Evolutionary conservation across 2,888 invertebrate genomes (phyloP).

Genomic region (Carcina quercana): DNA sequence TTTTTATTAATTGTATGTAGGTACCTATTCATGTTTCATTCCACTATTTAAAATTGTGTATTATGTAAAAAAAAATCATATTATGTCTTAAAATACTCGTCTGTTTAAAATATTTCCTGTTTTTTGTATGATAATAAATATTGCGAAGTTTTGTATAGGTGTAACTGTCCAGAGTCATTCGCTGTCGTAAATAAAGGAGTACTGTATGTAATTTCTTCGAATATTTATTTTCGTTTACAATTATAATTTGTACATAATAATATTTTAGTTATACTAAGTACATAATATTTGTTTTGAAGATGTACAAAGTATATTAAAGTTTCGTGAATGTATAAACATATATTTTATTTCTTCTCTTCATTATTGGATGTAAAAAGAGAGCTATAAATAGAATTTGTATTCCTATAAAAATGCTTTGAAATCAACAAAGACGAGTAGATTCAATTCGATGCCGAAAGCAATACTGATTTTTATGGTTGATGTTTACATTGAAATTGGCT

Average conservation of each 20-base stretch:
- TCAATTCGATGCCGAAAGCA: too few relatives aligned
- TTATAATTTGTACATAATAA: conserved; percentile 57
- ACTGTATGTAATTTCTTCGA: conserved; percentile 49
- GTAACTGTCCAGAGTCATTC: conserved; percentile 28
- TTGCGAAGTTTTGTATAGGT: too few relatives aligned
- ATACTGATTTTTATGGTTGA: too few relatives aligned
- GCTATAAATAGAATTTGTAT: too few relatives aligned
- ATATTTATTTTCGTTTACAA: conserved; percentile 62
- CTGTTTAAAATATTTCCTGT: conserved; percentile 25
- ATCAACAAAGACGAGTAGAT: too few relatives aligned
- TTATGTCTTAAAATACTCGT: conserved; percentile 36
- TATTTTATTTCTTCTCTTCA: neutral
- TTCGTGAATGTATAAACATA: conserved; percentile 24
- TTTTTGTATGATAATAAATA: conserved; percentile 18
- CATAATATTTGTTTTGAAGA: conserved; percentile 51
- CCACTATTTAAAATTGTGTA: conserved; percentile 46
- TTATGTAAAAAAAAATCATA: conserved; percentile 10
- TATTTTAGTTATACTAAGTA: conserved; percentile 44
- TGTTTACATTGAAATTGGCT: too few relatives aligned
- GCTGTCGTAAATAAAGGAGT: conserved; percentile 36
- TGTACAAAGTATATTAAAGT: conserved; percentile 71
- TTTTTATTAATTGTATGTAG: too few relatives aligned
- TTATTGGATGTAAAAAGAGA: neutral
- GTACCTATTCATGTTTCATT: too few relatives aligned
- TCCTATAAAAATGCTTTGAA: too few relatives aligned